These are phyloP conservation scores for Vulpes ferrilata DNA, from an alignment of 2,113 vertebrate species.

Conservation along the genomic window DNA sequence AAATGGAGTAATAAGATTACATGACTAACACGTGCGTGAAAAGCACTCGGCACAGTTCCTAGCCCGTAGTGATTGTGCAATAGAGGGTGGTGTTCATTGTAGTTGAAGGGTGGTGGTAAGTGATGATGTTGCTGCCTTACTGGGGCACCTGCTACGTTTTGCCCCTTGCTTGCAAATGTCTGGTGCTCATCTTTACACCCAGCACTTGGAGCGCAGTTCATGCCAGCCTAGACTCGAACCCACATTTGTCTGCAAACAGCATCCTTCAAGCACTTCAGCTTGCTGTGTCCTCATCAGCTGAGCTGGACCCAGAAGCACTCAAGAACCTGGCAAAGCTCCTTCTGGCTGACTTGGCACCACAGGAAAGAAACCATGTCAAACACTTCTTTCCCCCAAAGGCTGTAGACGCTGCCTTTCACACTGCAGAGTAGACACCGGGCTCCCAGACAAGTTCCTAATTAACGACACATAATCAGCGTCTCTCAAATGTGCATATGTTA, in stretches of 20 bases:
- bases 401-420: neutral
- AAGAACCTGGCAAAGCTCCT: neutral
- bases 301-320: neutral
- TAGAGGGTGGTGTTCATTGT: too few species aligned
- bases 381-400: neutral
- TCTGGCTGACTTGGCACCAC: neutral
- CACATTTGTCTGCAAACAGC: neutral
- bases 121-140: neutral
- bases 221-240: neutral
- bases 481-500: neutral
- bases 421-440: neutral
- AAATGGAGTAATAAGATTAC: neutral
- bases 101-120: neutral
- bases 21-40: neutral
- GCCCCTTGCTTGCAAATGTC: neutral
- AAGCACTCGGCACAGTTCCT: neutral
- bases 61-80: neutral
- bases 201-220: neutral
- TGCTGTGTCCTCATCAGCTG: neutral
- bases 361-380: neutral
- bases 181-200: neutral
- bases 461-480: slow-evolving; percentile 35
- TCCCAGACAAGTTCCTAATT: slow-evolving; percentile 33
- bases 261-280: neutral
- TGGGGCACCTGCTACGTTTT: neutral